Evolutionary conservation across 2,113 vertebrate species (phyloP), one percentile per base, ranked within the genome.

Genomic region (Hucho hucho): DNA sequence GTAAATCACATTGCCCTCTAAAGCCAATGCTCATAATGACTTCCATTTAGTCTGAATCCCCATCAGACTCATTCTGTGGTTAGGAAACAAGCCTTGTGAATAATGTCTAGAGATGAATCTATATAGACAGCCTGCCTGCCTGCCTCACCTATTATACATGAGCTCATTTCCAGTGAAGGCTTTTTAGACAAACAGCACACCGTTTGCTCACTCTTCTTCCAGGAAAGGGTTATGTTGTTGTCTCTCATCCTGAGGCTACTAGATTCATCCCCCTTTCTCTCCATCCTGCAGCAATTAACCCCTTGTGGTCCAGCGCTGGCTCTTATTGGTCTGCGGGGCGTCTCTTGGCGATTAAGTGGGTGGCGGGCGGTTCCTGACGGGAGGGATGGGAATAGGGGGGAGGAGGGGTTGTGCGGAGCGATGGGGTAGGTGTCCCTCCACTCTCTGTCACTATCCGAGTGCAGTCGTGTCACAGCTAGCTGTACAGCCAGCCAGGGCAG

Each of bases 221-320:
- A 24, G 28, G 26, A 16, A 29, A 6, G 13, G 63, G 25, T 13
- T n/a, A n/a, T 67, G 28, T 67, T 67, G 28, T 67, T 67, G 29
- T 67, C 29, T 70, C 46, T 70, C 79, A 20, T 76, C 49, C 69
- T 73, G 49, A 53, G 12, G 49, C 29, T 29, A 73, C 81, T 74
- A 79, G 73, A 78, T 79, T 12, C 2, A 47, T 80, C 79, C 79
- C 81, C 79, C 85, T 1, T 77, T 71, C 87, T n/a, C 16, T 67
- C 58, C n/a, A 83, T 83, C 81, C 77, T 78, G 75, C 37, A 81
- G 81, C 84, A 84, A 86, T 88, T 86, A 88, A 89, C 87, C 84
- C 79, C 56, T 22, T 13, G 37, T 81, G 47, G 4, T 43, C n/a
- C n/a, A n/a, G n/a, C n/a, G n/a, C n/a, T n/a, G n/a, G n/a, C n/a